phyloP scores from a whole-genome alignment of 2,113 vertebrate genomes.

The Benthochromis sp. region DNA sequence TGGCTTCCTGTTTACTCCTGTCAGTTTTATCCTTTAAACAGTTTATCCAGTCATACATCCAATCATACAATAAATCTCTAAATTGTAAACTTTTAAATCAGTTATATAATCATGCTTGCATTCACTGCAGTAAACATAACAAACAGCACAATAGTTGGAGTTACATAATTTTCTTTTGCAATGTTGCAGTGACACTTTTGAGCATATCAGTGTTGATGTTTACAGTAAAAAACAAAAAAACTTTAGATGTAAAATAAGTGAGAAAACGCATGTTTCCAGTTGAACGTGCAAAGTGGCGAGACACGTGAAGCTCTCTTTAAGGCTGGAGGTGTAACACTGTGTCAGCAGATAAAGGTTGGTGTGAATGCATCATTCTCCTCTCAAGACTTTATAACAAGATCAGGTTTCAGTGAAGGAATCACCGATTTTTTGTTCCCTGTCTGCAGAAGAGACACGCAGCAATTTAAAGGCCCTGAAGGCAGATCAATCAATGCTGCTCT shows the following conservation, averaged over 20 bases:
- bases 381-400: background rate
- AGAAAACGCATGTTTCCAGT: background rate
- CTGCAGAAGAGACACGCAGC: background rate
- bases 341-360: background rate
- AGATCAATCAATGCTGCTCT: constrained; percentile 32
- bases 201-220: background rate
- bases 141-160: background rate
- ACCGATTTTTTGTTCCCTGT: constrained; percentile 10
- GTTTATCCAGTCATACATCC: background rate
- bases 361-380: background rate
- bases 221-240: background rate
- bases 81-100: background rate
- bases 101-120: fast-evolving
- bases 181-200: fast-evolving
- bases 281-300: background rate
- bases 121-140: background rate
- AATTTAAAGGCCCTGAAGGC: background rate
- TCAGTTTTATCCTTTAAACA: background rate
- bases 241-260: background rate
- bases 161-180: background rate
- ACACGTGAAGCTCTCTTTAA: background rate
- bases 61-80: background rate
- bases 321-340: background rate
- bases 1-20: background rate
- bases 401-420: constrained; percentile 14